phyloP scores from a whole-genome alignment of 2,888 invertebrate genomes.

The Neoscelio sp. region DNA sequence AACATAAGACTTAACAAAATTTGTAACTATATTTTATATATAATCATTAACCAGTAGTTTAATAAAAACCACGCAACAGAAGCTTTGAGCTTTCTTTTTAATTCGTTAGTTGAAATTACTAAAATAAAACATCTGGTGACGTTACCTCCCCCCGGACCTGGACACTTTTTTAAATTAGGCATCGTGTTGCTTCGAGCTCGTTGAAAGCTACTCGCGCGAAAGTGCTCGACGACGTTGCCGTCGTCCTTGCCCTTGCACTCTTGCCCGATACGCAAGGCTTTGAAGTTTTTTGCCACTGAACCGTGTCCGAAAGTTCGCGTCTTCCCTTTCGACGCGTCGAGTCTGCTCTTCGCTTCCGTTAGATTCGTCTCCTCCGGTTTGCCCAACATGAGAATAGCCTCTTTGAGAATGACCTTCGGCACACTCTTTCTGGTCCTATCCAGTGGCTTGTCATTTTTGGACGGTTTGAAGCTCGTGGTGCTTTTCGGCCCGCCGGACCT shows the following conservation, averaged over 20 bases:
- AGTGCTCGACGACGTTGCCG: constrained; percentile 76
- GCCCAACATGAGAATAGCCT: constrained; percentile 79
- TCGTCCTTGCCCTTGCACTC: constrained; percentile 78
- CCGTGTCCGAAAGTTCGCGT: constrained; percentile 77
- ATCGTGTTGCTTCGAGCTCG: constrained; percentile 81
- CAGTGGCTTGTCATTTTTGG: constrained; percentile 75
- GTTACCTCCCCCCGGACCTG: constrained; percentile 78
- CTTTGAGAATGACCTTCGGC: constrained; percentile 74
- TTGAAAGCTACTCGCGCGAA: constrained; percentile 77
- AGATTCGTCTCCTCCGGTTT: constrained; percentile 73
- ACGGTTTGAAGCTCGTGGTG: constrained; percentile 79
- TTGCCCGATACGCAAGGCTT: constrained; percentile 77
- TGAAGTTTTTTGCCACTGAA: constrained; percentile 79
- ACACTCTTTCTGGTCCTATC: constrained; percentile 76
- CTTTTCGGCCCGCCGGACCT: constrained; percentile 76
- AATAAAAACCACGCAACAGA: no score
- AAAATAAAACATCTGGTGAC: no score
- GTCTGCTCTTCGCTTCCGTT: constrained; percentile 72
- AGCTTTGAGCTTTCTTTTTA: no score
- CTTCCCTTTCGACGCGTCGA: constrained; percentile 50
- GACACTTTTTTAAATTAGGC: constrained; percentile 80
- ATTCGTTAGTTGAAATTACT: no score
- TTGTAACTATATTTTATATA: no score
- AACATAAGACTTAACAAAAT: no score
- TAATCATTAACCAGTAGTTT: no score